Evolutionary conservation across 2,888 invertebrate species (phyloP).

Genomic region (Sympetrum striolatum): DNA sequence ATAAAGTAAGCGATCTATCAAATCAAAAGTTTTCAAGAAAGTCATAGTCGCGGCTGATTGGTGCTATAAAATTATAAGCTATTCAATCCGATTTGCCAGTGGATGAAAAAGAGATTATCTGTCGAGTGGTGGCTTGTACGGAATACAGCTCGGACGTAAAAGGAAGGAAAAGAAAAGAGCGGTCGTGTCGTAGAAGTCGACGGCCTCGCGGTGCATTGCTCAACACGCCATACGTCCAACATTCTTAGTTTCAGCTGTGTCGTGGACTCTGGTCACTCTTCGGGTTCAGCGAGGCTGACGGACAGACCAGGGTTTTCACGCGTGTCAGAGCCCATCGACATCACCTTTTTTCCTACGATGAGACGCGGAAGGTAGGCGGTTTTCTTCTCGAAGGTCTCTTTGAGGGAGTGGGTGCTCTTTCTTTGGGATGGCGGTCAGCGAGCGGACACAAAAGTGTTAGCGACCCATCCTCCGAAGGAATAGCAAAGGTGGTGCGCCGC

Average conservation of each 20-base stretch:
- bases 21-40: no score
- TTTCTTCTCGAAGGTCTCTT: neutral
- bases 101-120: neutral
- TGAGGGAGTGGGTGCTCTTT: neutral
- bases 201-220: neutral
- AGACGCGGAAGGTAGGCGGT: neutral
- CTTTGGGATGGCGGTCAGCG: slow-evolving; percentile 24
- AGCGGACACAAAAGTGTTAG: slow-evolving; percentile 6
- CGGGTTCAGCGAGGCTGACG: neutral
- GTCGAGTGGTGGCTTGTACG: neutral
- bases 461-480: neutral
- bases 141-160: neutral
- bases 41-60: no score
- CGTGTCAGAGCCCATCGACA: slow-evolving; percentile 28
- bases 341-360: slow-evolving; percentile 11
- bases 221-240: slow-evolving; percentile 1
- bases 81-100: no score
- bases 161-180: neutral
- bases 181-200: neutral
- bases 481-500: neutral
- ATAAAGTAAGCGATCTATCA: no score
- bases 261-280: neutral
- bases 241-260: neutral
- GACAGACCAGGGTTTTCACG: slow-evolving; percentile 34
- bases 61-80: no score